Conservation (phyloP, 1,140 invertebrate genomes). For the Macrobrachium rosenbergii region DNA sequence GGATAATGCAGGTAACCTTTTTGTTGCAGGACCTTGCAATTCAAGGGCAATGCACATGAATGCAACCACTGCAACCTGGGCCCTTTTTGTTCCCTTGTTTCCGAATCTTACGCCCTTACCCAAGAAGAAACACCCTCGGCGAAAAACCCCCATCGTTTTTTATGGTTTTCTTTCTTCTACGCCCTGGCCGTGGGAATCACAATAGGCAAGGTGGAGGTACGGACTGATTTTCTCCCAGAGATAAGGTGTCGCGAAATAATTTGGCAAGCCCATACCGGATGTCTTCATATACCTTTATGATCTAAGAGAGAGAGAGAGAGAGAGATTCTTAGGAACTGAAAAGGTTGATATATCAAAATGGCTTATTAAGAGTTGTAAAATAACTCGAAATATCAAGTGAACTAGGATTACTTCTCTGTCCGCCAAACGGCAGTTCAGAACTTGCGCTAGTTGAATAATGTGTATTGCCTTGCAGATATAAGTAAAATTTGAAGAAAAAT, state of each 20-base stretch:
- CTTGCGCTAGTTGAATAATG: too few species aligned
- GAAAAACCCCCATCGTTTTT: not conserved
- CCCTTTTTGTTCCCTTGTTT: slow-evolving; percentile 58
- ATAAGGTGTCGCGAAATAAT: not conserved
- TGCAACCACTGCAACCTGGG: slow-evolving; percentile 59
- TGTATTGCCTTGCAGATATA: too few species aligned
- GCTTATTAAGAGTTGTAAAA: too few species aligned
- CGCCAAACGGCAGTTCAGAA: too few species aligned
- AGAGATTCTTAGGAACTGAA: not conserved
- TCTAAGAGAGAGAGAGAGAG: slow-evolving; percentile 4
- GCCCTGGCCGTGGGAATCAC: slow-evolving; percentile 43
- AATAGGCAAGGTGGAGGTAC: not conserved
- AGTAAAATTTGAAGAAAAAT: too few species aligned
- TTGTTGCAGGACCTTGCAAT: slow-evolving; percentile 34
- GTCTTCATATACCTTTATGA: not conserved
- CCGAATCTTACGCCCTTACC: slow-evolving; percentile 57
- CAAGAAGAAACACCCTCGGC: slow-evolving; percentile 7
- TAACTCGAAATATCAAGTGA: too few species aligned
- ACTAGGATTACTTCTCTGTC: not conserved
- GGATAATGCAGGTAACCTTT: slow-evolving; percentile 58
- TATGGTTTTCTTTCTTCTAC: not conserved
- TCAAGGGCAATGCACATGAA: slow-evolving; percentile 62
- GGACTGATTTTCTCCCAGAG: slow-evolving; percentile 43
- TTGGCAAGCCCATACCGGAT: too few species aligned
- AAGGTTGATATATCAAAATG: too few species aligned